Percentiles rank a stretch among this genome's conserved stretches.
Evolutionary conservation across 1,140 invertebrate genomes (phyloP).

Genomic region (Galendromus occidentalis): DNA sequence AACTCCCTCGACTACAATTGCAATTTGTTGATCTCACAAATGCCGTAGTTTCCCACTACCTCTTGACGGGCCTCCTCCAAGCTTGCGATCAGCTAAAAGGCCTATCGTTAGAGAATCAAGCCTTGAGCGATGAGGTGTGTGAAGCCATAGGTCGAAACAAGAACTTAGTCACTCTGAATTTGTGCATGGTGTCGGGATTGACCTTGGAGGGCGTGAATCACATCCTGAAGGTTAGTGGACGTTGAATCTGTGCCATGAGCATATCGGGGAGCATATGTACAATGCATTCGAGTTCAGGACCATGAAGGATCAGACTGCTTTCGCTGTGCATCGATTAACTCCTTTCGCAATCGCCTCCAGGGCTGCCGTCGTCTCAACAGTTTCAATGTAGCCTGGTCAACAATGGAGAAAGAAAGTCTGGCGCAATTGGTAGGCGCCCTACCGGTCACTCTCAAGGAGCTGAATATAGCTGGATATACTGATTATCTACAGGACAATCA

Average conservation of each 20-base stretch:
- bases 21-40: constrained; percentile 8
- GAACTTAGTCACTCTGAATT: not conserved
- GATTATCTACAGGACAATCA: not conserved
- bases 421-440: not conserved
- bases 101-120: not conserved
- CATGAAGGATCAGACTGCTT: too few relatives aligned
- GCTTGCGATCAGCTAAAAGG: not conserved
- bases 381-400: not conserved
- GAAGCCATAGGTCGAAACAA: not conserved
- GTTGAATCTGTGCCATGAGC: too few relatives aligned
- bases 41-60: not conserved
- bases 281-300: too few relatives aligned
- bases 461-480: not conserved
- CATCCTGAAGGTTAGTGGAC: not conserved
- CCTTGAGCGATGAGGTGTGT: not conserved
- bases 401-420: not conserved
- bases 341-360: too few relatives aligned
- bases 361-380: not conserved
- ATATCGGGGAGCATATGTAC: too few relatives aligned
- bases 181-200: not conserved
- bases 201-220: not conserved
- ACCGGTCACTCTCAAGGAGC: not conserved
- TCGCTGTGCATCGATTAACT: too few relatives aligned
- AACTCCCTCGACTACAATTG: not conserved
- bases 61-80: not conserved